These are phyloP conservation scores for Mesocricetus auratus DNA, from an alignment of 2,113 vertebrate genomes.

Conservation along the genomic window DNA sequence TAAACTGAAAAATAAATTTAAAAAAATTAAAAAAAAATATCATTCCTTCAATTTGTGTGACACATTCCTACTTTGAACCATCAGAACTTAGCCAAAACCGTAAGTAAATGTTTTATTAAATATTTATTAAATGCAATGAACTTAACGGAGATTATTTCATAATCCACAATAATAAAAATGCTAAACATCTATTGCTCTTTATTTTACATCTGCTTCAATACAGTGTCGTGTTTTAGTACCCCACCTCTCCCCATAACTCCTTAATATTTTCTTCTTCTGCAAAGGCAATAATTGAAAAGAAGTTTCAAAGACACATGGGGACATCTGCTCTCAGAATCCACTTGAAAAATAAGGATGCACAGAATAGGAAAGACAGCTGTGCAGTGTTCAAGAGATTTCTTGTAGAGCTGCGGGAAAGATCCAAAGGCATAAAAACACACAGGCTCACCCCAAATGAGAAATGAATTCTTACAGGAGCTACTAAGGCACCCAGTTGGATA, in stretches of 20 bases:
- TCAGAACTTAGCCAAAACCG: not conserved
- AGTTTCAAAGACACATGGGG: conserved; percentile 80
- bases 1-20: no score
- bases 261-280: conserved; percentile 29
- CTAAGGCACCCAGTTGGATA: not conserved
- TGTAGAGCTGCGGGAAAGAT: conserved; percentile 46
- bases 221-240: not conserved
- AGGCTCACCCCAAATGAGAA: not conserved
- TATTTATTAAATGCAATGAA: conserved; percentile 44
- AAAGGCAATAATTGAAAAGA: conserved; percentile 68
- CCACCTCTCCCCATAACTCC: not conserved
- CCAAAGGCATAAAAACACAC: not conserved
- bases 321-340: conserved; percentile 87
- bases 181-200: not conserved
- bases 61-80: conserved; percentile 33
- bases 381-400: conserved; percentile 69
- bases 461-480: not conserved
- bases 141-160: not conserved
- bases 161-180: not conserved
- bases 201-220: not conserved
- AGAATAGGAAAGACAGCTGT: conserved; percentile 86
- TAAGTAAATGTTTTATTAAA: not conserved
- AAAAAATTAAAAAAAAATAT: no score
- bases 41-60: conserved; percentile 41
- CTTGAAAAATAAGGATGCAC: conserved; percentile 86